Conservation (phyloP, 2,113 vertebrate species). For the Gnathonemus echidnorhynchus region DNA sequence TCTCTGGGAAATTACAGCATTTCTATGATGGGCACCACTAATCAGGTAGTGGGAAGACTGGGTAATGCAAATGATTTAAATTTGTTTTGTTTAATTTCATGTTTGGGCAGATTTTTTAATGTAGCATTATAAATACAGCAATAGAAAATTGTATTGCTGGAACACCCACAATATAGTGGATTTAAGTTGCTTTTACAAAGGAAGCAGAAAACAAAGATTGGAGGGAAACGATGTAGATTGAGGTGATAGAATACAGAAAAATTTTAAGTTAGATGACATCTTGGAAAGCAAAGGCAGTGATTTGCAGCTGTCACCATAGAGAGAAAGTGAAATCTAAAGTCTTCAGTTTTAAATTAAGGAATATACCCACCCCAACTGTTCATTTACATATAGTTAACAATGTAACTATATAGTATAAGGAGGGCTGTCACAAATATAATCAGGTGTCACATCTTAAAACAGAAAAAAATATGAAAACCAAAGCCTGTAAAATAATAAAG, state of each 20-base stretch:
- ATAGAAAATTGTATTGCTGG: neutral
- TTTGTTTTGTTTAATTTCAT: neutral
- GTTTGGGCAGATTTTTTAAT: neutral
- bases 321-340: neutral
- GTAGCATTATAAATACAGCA: neutral
- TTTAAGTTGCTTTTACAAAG: neutral
- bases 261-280: neutral
- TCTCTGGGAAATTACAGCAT: slow-evolving; percentile 27
- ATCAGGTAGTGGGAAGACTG: neutral
- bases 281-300: neutral
- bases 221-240: neutral
- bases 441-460: neutral
- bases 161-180: neutral
- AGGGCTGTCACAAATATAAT: neutral
- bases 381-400: neutral
- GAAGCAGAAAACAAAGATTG: neutral
- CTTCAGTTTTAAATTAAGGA: neutral
- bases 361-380: neutral
- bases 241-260: neutral
- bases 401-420: neutral
- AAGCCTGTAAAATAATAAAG: neutral
- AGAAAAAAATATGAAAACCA: neutral
- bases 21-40: slow-evolving; percentile 17
- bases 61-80: neutral
- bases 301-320: neutral